A percentile compares a stretch with the other conserved stretches of the same genome.
phyloP scores from a whole-genome alignment of 2,797 vertebrate genomes.

The Rhinophrynus dorsalis region DNA sequence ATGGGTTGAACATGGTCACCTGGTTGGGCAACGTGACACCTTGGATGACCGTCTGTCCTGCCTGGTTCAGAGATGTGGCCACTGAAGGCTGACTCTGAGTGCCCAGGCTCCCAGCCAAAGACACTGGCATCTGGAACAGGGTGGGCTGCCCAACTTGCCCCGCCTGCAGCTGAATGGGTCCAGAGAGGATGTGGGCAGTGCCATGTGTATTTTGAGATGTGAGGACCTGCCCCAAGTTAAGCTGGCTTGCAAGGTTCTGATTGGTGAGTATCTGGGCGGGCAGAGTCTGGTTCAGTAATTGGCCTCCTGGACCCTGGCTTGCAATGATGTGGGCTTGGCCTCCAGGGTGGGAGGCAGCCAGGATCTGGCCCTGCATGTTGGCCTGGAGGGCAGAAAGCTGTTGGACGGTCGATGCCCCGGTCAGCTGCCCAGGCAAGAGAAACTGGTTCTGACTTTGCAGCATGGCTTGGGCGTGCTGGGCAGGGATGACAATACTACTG shows the following conservation, averaged over 20 bases:
- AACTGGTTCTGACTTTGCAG: conserved; percentile 92
- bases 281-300: conserved; percentile 86
- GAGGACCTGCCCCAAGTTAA: conserved; percentile 86
- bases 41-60: conserved; percentile 81
- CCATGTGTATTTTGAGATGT: conserved; percentile 85
- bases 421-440: conserved; percentile 72
- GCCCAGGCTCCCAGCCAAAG: conserved; percentile 75
- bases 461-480: conserved; percentile 76
- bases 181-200: conserved; percentile 87
- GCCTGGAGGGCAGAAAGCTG: conserved; percentile 76
- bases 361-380: conserved; percentile 79
- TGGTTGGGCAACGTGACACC: conserved; percentile 84
- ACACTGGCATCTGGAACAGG: conserved; percentile 94
- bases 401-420: conserved; percentile 58
- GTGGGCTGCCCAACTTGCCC: conserved; percentile 86
- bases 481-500: conserved; percentile 92
- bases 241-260: conserved; percentile 76
- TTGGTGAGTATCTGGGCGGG: conserved; percentile 77
- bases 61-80: conserved; percentile 64
- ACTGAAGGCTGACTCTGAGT: conserved; percentile 75
- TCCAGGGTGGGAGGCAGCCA: conserved; percentile 76
- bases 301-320: conserved; percentile 82
- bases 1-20: conserved; percentile 71
- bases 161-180: conserved; percentile 83
- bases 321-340: conserved; percentile 79